A percentile compares a stretch with the other conserved stretches of the same genome.
Evolutionary conservation across 1,140 invertebrate species (phyloP).

Genomic region (Drosophila pallidifrons): DNA sequence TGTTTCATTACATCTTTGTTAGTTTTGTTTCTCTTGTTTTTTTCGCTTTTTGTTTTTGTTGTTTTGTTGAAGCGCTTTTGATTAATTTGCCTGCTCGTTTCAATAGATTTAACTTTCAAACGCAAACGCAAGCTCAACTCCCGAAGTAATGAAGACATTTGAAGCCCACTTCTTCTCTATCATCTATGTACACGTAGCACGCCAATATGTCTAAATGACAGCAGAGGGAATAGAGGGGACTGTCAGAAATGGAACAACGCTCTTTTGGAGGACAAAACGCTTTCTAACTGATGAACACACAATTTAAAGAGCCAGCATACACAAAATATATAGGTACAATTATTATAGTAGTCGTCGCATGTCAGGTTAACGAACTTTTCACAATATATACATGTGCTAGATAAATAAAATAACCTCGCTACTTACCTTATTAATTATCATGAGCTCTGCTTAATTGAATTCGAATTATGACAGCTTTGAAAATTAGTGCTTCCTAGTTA

Average conservation of each 20-base stretch:
- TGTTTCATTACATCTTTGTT: slow-evolving; percentile 41
- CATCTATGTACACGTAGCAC: slow-evolving; percentile 42
- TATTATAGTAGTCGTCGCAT: no score
- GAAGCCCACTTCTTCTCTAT: slow-evolving; percentile 1
- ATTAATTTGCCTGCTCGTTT: slow-evolving; percentile 64
- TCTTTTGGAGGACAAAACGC: slow-evolving; percentile 52
- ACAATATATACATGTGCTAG: no score
- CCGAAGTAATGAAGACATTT: slow-evolving; percentile 72
- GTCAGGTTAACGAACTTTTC: background rate
- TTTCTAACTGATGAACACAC: slow-evolving; percentile 68
- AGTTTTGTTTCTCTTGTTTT: slow-evolving; percentile 26
- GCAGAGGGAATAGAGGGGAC: background rate
- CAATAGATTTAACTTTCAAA: slow-evolving; percentile 58
- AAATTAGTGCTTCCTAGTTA: no score
- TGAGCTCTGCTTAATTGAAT: no score
- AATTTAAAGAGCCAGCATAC: slow-evolving; percentile 16
- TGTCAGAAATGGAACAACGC: slow-evolving; percentile 8
- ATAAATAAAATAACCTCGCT: no score
- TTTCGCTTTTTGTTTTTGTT: slow-evolving; percentile 8
- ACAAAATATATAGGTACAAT: no score
- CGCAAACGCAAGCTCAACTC: slow-evolving; percentile 45
- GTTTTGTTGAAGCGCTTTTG: slow-evolving; percentile 54
- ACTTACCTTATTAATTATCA: no score
- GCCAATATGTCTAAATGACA: slow-evolving; percentile 37
- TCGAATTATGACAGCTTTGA: no score